Evolutionary conservation across 2,113 vertebrate species (phyloP).

Genomic region (Canis aureus): DNA sequence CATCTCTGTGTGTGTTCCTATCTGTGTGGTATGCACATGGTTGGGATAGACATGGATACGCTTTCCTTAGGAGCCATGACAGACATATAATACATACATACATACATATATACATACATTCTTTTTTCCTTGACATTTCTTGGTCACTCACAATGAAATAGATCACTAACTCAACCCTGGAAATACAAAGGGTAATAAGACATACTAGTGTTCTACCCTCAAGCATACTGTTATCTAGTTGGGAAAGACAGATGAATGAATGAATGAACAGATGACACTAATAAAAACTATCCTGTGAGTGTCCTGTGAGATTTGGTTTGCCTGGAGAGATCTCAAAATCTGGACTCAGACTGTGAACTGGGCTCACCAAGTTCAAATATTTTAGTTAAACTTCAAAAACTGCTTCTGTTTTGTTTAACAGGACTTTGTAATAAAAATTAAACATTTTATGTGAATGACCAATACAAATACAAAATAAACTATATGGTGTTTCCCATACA

Average conservation of each 20-base stretch:
- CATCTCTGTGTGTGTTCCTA: not conserved
- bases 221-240: not conserved
- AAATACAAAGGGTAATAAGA: not conserved
- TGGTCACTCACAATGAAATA: not conserved
- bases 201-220: not conserved
- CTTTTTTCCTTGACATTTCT: not conserved
- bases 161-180: not conserved
- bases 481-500: not conserved
- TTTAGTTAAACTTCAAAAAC: not conserved
- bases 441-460: not conserved
- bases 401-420: not conserved
- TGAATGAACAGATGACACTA: not conserved
- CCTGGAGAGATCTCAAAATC: not conserved
- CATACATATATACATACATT: not conserved
- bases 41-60: not conserved
- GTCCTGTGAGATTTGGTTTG: not conserved
- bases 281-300: not conserved
- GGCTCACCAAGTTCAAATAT: not conserved
- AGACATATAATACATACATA: not conserved
- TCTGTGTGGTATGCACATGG: not conserved
- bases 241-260: not conserved
- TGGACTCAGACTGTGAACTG: not conserved
- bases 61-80: not conserved
- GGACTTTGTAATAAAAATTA: not conserved
- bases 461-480: not conserved